Percentiles rank a stretch among this genome's conserved stretches.
These are phyloP conservation scores for Nomada ferruginata DNA, from an alignment of 2,888 invertebrate species.

Conservation along the genomic window DNA sequence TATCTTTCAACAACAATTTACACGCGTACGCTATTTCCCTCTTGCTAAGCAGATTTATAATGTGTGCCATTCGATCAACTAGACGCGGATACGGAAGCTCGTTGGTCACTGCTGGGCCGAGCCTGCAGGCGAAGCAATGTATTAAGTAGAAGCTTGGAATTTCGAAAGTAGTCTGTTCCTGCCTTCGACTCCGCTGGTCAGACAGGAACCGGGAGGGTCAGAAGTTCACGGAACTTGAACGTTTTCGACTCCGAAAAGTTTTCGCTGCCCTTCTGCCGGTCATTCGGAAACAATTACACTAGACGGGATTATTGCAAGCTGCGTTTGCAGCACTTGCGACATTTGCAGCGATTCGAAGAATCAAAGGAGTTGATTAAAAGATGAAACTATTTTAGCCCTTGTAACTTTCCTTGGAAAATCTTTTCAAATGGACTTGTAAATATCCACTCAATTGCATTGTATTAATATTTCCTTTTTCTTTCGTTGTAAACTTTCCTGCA, in stretches of 20 bases:
- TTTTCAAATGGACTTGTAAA: no score
- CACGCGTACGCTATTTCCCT: conserved; percentile 25
- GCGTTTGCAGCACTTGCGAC: conserved; percentile 43
- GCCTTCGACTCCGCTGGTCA: conserved; percentile 36
- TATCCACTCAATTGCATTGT: no score
- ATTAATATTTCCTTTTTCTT: no score
- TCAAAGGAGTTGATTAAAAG: conserved; percentile 44
- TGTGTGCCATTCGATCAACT: conserved; percentile 6
- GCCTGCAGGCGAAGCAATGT: conserved; percentile 45
- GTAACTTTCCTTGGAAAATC: background rate
- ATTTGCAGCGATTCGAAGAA: conserved; percentile 50
- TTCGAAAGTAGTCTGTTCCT: conserved; percentile 50
- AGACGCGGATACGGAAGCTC: conserved; percentile 28
- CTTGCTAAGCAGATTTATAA: conserved; percentile 47
- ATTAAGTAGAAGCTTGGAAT: conserved; percentile 56
- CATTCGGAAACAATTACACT: conserved; percentile 49
- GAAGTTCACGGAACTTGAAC: conserved; percentile 59
- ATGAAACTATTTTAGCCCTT: conserved; percentile 32
- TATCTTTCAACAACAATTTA: conserved; percentile 13
- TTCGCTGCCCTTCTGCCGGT: conserved; percentile 27
- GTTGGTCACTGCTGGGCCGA: conserved; percentile 37
- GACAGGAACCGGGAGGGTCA: conserved; percentile 42
- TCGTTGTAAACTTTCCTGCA: background rate
- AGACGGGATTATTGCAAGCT: conserved; percentile 46
- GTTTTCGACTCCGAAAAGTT: conserved; percentile 58